Percentiles rank a stretch among this genome's conserved stretches.
These are phyloP conservation scores for Calidris pygmaea DNA, from an alignment of 2,113 vertebrate genomes.

Conservation along the genomic window DNA sequence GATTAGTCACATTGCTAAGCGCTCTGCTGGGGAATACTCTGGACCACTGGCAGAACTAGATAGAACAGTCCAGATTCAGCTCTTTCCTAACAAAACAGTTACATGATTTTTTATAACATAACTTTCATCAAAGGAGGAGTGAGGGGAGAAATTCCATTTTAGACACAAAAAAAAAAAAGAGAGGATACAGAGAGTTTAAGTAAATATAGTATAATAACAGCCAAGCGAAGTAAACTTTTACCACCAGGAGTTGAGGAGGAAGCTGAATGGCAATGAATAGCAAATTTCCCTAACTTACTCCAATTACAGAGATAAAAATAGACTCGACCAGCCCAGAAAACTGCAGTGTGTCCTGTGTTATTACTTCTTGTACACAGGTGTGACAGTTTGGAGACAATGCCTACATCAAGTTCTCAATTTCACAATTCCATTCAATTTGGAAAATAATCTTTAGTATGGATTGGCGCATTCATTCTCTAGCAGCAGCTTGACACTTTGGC, in stretches of 20 bases:
- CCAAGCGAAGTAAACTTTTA: not conserved
- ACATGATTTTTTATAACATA: not conserved
- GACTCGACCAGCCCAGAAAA: not conserved
- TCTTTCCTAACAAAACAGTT: not conserved
- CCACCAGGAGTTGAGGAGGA: not conserved
- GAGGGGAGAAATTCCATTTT: not conserved
- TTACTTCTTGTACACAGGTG: not conserved
- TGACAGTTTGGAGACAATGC: not conserved
- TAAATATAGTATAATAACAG: conserved; percentile 8
- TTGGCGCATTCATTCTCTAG: not conserved
- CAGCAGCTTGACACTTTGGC: not conserved
- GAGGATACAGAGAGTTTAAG: not conserved
- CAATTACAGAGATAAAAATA: conserved; percentile 40
- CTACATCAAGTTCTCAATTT: not conserved
- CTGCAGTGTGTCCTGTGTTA: not conserved
- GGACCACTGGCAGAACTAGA: not conserved
- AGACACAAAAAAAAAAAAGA: not conserved
- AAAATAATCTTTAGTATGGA: not conserved
- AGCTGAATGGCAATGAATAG: not conserved
- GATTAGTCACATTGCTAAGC: not conserved
- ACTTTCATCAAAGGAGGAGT: not conserved
- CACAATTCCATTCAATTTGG: not conserved
- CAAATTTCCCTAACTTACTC: not conserved
- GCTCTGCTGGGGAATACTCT: not conserved
- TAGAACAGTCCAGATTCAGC: not conserved